Evolutionary conservation across 2,113 vertebrate species (phyloP), one percentile per base, ranked within the genome.

Genomic region (Pipa parva): DNA sequence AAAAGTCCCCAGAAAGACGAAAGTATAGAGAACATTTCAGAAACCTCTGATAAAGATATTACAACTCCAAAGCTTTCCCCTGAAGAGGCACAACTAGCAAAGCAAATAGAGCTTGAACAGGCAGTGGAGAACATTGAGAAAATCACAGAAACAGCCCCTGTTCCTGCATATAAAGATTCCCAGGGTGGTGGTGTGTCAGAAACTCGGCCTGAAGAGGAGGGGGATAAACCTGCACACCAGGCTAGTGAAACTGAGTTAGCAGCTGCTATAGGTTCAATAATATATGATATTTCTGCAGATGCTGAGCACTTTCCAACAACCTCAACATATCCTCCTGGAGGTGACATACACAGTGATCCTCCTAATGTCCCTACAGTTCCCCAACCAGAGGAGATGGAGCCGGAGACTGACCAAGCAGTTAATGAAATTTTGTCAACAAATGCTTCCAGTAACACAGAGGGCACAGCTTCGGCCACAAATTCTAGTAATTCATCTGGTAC

Each of bases 251-350:
- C 94, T 0, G 96, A 99, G 78, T 87, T 99, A 73, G 97, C 95
- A 1, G 95, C 95, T 0, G 96, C 97, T 59, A 99, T 99, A 0
- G 95, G 97, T 63, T 99, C 97, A 61, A 99, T 99, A 76, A 98
- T 95, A 29, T 95, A 89, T 22, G 94, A 95, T 73, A 86, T 85
- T 57, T 88, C 90, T 59, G 88, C 81, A 48, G 94, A 97, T 79
- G 72, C 88, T 0, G 97, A 97, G 76, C 82, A 72, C 67, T 95
- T 95, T 70, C 84, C 93, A 15, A 79, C 92, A 7, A 65, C 92
- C 2, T 75, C 84, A 0, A 79, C 87, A 1, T 81, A 85, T 62
- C 83, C 92, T 0, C 24, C 80, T 0, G 86, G 85, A 5, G 72
- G 88, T 0, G 87, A 84, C 37, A 7, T 76, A 2, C 1, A 91